Evolutionary conservation across 1,140 invertebrate genomes (phyloP).

Genomic region (Nephila pilipes): DNA sequence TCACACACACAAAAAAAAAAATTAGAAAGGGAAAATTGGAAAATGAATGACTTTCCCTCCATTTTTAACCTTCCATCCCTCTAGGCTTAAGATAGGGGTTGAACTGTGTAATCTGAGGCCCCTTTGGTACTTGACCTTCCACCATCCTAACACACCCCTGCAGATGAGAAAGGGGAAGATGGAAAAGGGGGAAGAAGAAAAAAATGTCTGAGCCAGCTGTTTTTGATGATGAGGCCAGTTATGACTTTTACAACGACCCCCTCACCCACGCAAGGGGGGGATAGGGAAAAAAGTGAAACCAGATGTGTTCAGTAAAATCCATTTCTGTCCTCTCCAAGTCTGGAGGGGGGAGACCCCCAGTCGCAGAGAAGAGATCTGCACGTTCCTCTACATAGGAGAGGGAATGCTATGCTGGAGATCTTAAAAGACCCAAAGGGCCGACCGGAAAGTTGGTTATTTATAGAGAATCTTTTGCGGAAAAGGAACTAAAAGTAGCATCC

Average conservation of each 20-base stretch:
- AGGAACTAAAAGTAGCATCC: conserved; percentile 66
- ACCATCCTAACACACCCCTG: background rate
- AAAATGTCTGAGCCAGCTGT: conserved; percentile 64
- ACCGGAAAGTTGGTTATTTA: conserved; percentile 75
- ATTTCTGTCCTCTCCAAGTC: conserved; percentile 50
- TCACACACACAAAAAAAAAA: background rate
- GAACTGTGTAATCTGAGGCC: conserved; percentile 49
- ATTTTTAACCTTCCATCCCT: background rate
- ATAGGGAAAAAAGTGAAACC: conserved; percentile 40
- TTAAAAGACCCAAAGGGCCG: conserved; percentile 39
- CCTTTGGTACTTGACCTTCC: conserved; percentile 18
- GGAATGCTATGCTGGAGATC: conserved; percentile 44
- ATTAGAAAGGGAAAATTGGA: background rate
- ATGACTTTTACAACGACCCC: conserved; percentile 72
- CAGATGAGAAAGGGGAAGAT: background rate
- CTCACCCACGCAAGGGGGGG: conserved; percentile 58
- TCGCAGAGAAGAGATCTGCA: background rate
- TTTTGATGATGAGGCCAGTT: conserved; percentile 75
- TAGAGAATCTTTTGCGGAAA: conserved; percentile 57
- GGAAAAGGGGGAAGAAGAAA: conserved; percentile 12
- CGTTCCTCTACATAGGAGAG: conserved; percentile 22
- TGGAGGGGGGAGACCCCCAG: background rate
- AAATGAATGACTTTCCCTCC: conserved; percentile 2
- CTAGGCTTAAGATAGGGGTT: conserved; percentile 23
- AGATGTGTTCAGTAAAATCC: conserved; percentile 74